Conservation (phyloP, 1,140 invertebrate species). For the Dufourea novaeangliae region DNA sequence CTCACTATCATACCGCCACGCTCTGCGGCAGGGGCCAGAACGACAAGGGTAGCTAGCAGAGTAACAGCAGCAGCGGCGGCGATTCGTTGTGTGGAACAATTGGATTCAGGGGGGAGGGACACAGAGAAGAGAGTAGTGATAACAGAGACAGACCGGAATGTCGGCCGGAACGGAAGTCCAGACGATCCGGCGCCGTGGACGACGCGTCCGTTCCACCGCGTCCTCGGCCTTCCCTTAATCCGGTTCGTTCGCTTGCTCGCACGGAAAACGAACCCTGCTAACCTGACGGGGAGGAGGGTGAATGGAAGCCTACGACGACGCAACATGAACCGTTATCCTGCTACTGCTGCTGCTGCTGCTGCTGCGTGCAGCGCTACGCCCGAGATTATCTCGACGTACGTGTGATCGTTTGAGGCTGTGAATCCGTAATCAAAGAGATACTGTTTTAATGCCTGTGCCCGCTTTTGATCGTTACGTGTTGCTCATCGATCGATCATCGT, state of each 20-base stretch:
- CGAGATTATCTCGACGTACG: constrained; percentile 21
- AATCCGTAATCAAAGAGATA: too few species aligned
- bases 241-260: not conserved
- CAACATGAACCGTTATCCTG: constrained; percentile 15
- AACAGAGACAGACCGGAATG: constrained; percentile 46
- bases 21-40: not conserved
- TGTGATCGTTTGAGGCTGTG: too few species aligned
- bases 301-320: not conserved
- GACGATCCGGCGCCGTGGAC: constrained; percentile 41
- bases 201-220: constrained; percentile 19
- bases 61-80: not conserved
- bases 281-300: too few species aligned
- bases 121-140: too few species aligned
- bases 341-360: too few species aligned
- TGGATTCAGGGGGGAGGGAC: not conserved
- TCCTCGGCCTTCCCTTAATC: constrained; percentile 36
- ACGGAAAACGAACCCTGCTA: not conserved
- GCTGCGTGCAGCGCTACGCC: too few species aligned
- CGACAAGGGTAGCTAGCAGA: not conserved
- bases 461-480: too few species aligned
- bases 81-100: not conserved
- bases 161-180: constrained; percentile 32
- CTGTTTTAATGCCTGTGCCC: too few species aligned
- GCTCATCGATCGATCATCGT: too few species aligned
- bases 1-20: too few species aligned